phyloP scores from a whole-genome alignment of 2,888 invertebrate species.

The Andrena hattorfiana region DNA sequence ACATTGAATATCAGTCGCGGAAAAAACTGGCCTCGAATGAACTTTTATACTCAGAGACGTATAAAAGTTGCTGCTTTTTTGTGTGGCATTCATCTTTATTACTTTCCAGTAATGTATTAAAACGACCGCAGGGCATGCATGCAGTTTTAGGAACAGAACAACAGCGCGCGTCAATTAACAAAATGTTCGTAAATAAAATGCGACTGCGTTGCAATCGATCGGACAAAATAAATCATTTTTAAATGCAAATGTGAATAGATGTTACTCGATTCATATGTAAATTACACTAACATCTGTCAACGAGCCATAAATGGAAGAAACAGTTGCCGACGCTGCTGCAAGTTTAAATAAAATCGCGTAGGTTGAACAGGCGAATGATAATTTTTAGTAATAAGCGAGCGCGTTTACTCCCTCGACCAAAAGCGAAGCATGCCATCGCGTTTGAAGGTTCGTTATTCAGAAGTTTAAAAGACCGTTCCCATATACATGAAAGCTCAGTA shows the following conservation, averaged over 20 bases:
- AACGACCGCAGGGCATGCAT: neutral
- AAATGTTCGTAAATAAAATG: neutral
- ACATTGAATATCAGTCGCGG: neutral
- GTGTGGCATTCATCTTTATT: neutral
- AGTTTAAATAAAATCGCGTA: too few species aligned
- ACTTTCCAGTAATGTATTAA: conserved; percentile 1
- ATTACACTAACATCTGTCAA: neutral
- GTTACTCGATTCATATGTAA: neutral
- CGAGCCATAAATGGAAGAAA: neutral
- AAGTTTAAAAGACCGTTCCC: neutral
- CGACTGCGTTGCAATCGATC: neutral
- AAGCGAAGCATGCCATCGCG: neutral
- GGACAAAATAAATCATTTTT: neutral
- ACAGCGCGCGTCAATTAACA: neutral
- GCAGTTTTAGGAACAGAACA: neutral
- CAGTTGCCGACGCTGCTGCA: neutral
- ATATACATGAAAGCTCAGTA: neutral
- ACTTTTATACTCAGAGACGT: neutral
- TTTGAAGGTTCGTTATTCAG: neutral
- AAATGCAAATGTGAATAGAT: neutral
- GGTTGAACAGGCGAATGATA: too few species aligned
- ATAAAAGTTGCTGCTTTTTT: neutral
- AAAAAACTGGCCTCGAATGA: neutral
- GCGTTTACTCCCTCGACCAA: neutral
- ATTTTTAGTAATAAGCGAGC: neutral